Conservation (phyloP, 2,113 vertebrate species). For the Helogale parvula region DNA sequence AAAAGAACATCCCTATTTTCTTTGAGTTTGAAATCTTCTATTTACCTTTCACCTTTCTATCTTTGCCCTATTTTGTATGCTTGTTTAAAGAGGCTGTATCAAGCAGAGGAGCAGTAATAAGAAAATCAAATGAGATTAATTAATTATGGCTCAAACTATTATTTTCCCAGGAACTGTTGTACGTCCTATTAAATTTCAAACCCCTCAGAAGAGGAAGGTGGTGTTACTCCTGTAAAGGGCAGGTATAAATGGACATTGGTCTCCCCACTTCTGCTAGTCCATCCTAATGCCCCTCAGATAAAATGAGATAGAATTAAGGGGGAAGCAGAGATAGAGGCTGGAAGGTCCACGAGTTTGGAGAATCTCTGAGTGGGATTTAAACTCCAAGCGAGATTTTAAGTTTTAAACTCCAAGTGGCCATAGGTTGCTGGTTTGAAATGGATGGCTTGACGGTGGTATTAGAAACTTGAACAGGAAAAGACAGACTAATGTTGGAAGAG, state of each 20-base stretch:
- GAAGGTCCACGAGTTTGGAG: background rate
- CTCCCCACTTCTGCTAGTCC: background rate
- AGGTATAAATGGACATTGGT: background rate
- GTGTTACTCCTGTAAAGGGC: background rate
- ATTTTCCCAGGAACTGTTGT: background rate
- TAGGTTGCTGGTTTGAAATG: background rate
- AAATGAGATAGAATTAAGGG: background rate
- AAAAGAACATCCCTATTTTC: background rate
- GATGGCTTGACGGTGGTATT: background rate
- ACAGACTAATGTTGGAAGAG: background rate
- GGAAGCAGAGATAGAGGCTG: background rate
- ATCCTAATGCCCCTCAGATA: background rate
- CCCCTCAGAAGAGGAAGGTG: background rate
- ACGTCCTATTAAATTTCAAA: constrained; percentile 10
- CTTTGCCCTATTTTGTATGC: background rate
- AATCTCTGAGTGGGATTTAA: background rate
- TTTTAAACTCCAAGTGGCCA: background rate
- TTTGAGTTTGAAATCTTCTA: background rate
- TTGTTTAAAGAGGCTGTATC: background rate
- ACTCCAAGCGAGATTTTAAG: too few species aligned
- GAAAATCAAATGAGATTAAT: constrained; percentile 6
- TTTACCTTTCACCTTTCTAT: background rate
- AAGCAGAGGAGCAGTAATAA: background rate
- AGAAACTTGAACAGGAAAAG: background rate
- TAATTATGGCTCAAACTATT: background rate